phyloP scores from a whole-genome alignment of 2,113 vertebrate species.

The Herpailurus yagouaroundi region DNA sequence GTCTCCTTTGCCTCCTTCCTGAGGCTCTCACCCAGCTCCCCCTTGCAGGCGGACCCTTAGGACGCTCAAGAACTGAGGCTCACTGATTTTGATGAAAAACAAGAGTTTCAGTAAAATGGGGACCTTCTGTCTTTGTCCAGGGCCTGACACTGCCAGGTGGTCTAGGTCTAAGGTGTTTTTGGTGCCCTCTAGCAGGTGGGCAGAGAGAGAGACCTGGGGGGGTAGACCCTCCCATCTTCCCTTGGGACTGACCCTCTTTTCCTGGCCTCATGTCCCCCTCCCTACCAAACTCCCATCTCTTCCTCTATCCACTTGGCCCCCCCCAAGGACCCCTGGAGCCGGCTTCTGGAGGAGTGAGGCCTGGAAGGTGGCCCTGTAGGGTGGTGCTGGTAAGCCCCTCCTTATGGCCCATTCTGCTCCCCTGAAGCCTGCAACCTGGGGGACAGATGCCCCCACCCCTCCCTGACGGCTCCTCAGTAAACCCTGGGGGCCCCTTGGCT shows the following conservation, averaged over 20 bases:
- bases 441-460: slow-evolving; percentile 52
- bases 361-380: background rate
- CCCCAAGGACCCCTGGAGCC: background rate
- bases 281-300: background rate
- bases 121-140: background rate
- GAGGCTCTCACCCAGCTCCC: background rate
- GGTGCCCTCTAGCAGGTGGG: background rate
- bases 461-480: background rate
- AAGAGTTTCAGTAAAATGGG: background rate
- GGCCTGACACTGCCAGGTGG: background rate
- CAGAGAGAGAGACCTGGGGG: background rate
- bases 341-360: background rate
- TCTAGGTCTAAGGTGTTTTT: background rate
- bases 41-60: background rate
- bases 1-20: background rate
- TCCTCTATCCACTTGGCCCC: background rate
- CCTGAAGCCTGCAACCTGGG: background rate
- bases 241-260: background rate
- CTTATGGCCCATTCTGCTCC: background rate
- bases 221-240: background rate
- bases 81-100: slow-evolving; percentile 9
- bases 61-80: background rate
- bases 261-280: background rate
- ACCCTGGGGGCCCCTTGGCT: background rate
- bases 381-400: background rate